phyloP scores from a whole-genome alignment of 2,888 invertebrate species.

The Xiphydria camelus region DNA sequence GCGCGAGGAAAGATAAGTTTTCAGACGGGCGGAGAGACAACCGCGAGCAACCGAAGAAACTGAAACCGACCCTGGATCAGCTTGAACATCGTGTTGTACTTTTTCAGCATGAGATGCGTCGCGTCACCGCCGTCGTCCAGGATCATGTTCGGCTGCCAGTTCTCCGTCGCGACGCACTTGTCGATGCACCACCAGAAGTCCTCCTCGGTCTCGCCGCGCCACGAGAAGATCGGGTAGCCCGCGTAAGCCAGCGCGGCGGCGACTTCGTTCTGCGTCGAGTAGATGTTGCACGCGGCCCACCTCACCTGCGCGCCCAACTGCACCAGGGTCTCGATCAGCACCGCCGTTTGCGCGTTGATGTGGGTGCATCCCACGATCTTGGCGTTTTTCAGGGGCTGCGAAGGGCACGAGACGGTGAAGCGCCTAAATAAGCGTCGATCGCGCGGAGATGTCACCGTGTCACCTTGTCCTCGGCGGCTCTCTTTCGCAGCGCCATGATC shows the following conservation, averaged over 20 bases:
- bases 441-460: background rate
- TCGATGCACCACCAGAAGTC: slow-evolving; percentile 99
- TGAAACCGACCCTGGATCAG: slow-evolving; percentile 74
- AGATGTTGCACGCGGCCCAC: slow-evolving; percentile 98
- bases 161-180: slow-evolving; percentile 86
- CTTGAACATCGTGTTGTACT: slow-evolving; percentile 91
- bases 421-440: background rate
- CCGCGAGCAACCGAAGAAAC: background rate
- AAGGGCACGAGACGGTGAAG: slow-evolving; percentile 2
- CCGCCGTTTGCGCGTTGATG: slow-evolving; percentile 98
- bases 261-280: slow-evolving; percentile 98
- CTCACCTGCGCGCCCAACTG: slow-evolving; percentile 89
- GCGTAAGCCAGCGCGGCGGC: slow-evolving; percentile 94
- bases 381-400: slow-evolving; percentile 83
- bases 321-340: slow-evolving; percentile 85
- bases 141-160: slow-evolving; percentile 98
- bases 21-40: too few relatives aligned
- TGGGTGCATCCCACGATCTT: slow-evolving; percentile 98
- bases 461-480: slow-evolving; percentile 87
- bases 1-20: too few relatives aligned
- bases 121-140: slow-evolving; percentile 97
- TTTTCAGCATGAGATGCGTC: slow-evolving; percentile 94
- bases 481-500: slow-evolving; percentile 89
- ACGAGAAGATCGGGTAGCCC: slow-evolving; percentile 88
- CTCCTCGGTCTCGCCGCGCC: slow-evolving; percentile 97